Base-by-base conservation (phyloP, 2,113 vertebrate genomes). In the Cyrtonyx montezumae region DNA sequence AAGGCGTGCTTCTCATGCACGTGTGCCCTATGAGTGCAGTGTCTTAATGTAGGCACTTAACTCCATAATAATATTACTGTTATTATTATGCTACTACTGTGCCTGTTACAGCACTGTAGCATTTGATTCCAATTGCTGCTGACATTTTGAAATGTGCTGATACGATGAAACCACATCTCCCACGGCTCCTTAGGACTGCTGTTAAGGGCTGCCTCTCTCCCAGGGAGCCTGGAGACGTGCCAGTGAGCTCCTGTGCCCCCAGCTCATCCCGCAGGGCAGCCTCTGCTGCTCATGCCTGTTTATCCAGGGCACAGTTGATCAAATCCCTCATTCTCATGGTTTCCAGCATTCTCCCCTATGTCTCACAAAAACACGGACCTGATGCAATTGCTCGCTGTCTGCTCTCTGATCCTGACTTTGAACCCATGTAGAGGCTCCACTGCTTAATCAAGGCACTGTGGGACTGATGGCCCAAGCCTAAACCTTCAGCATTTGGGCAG, bases 101-200 rank as follows among this genome's bases (percentile, higher is more conserved):
- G 84, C 70, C 80, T 40, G 78, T 58, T 81, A 49, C 81, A 59
- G 80, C 78, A 26, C 78, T 0, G 36, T 10, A 81, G 78, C 74
- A 53, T 76, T 79, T 61, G 84, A 79, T 87, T 91, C 89, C 93
- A 25, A 19, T 79, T 87, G 89, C 81, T 67, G 11, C 22, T 82
- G 95, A 81, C 89, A 92, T 94, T 94, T 89, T 16, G 19, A 61
- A 93, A 92, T 67, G 77, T 68, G 84, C 91, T 92, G 87, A 92
- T 28, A 25, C 74, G 11, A 30, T 5, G n/a, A n/a, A 87, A 71
- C 19, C 15, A 12, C 89, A 10, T 11, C 74, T 94, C 80, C 83
- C 89, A 37, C 69, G 45, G 28, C 56, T 88, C 37, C 73, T 28
- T 0, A 1, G 61, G 55, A 70, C 55, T 49, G 87, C 84, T 81